Percentiles rank a stretch among this genome's conserved stretches.
These are phyloP conservation scores for Bedellia somnulentella DNA, from an alignment of 2,888 invertebrate genomes.

Conservation along the genomic window DNA sequence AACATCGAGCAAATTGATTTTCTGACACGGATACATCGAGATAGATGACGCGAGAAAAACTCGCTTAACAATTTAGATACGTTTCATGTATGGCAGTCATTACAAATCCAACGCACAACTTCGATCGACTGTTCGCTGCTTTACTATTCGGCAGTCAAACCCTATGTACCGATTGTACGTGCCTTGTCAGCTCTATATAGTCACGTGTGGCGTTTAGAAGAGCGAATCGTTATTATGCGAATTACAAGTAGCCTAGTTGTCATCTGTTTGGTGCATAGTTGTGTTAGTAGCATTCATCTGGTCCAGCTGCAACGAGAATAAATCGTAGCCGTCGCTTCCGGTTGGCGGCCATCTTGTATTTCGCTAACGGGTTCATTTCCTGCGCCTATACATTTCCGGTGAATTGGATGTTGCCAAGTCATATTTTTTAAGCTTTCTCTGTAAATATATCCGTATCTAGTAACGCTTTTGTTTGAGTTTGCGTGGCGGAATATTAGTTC, in stretches of 20 bases:
- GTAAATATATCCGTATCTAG: neutral
- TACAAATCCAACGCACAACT: too few relatives aligned
- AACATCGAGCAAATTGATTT: too few relatives aligned
- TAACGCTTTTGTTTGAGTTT: too few relatives aligned
- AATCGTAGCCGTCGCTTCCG: slow-evolving; percentile 32
- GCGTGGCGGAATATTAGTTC: slow-evolving; percentile 8
- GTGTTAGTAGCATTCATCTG: slow-evolving; percentile 7
- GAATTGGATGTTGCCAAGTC: slow-evolving; percentile 43
- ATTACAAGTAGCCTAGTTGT: slow-evolving; percentile 2
- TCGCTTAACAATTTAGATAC: too few relatives aligned
- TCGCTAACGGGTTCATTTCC: slow-evolving; percentile 58
- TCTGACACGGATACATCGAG: too few relatives aligned
- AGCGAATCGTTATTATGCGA: slow-evolving; percentile 1
- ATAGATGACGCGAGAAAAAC: too few relatives aligned
- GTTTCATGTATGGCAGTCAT: too few relatives aligned
- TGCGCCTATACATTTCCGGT: slow-evolving; percentile 55
- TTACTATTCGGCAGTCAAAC: slow-evolving; percentile 2
- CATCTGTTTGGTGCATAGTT: neutral
- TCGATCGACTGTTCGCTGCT: too few relatives aligned
- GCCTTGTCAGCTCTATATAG: neutral
- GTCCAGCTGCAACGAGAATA: slow-evolving; percentile 32
- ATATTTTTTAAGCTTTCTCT: slow-evolving; percentile 25
- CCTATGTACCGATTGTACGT: slow-evolving; percentile 1
- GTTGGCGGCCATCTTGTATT: slow-evolving; percentile 44
- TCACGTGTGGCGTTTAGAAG: slow-evolving; percentile 1